phyloP scores from a whole-genome alignment of 1,140 invertebrate species.

The Acromyrmex charruanus region DNA sequence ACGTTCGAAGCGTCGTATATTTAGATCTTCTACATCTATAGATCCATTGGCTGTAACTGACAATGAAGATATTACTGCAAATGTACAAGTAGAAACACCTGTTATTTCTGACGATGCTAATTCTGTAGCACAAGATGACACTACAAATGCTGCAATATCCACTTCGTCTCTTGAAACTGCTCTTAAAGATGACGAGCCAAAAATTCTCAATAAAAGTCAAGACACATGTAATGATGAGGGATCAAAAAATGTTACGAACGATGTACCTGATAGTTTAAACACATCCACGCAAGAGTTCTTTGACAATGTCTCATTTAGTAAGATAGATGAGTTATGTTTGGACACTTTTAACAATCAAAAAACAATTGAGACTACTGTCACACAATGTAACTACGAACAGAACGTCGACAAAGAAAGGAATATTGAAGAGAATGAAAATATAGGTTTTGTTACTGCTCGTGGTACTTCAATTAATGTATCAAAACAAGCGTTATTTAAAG shows the following conservation, averaged over 20 bases:
- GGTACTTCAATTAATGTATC: conserved; percentile 42
- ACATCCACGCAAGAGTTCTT: conserved; percentile 80
- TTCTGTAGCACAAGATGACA: neutral
- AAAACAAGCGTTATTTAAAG: conserved; percentile 65
- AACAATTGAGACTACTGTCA: neutral
- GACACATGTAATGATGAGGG: conserved; percentile 25
- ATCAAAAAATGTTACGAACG: conserved; percentile 5
- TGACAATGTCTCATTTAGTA: conserved; percentile 75
- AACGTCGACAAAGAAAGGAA: conserved; percentile 16
- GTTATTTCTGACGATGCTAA: conserved; percentile 1
- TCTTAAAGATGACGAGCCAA: neutral
- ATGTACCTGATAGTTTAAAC: conserved; percentile 55
- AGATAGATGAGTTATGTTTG: conserved; percentile 74
- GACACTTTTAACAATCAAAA: conserved; percentile 45
- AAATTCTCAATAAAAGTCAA: neutral
- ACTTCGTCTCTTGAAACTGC: neutral
- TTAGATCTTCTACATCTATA: conserved; percentile 62
- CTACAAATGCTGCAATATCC: neutral
- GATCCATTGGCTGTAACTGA: conserved; percentile 23
- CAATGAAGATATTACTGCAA: conserved; percentile 35
- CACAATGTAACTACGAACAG: neutral
- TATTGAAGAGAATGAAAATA: conserved; percentile 23
- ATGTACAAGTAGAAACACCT: neutral
- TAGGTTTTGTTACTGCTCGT: conserved; percentile 24
- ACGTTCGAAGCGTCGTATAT: conserved; percentile 75